A percentile compares a stretch with the other conserved stretches of the same genome.
These are phyloP conservation scores for Lineus longissimus DNA, from an alignment of 1,140 invertebrate species.

Conservation along the genomic window DNA sequence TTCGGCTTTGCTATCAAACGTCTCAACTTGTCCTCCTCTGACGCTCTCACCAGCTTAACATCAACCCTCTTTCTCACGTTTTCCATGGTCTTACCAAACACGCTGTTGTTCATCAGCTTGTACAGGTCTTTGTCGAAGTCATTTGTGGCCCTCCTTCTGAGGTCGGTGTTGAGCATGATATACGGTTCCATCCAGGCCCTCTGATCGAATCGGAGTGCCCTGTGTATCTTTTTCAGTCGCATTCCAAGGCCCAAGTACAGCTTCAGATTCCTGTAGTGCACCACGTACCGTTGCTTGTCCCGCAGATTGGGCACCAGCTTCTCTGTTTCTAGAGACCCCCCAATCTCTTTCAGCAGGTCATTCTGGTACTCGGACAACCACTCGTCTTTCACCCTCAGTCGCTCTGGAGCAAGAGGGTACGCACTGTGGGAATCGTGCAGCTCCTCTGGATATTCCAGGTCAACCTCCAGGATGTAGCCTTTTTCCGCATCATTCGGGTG, in stretches of 20 bases:
- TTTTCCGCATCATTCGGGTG: slow-evolving; percentile 42
- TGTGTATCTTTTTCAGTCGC: slow-evolving; percentile 21
- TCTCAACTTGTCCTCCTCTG: slow-evolving; percentile 9
- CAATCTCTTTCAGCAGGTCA: not conserved
- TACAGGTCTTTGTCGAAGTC: slow-evolving; percentile 54
- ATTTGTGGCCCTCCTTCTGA: slow-evolving; percentile 42
- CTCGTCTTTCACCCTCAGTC: slow-evolving; percentile 1
- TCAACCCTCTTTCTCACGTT: slow-evolving; percentile 45
- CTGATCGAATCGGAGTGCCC: slow-evolving; percentile 19
- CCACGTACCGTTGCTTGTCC: slow-evolving; percentile 23
- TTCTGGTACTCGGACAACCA: slow-evolving; percentile 12
- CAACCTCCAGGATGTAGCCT: slow-evolving; percentile 59
- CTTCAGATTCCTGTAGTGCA: slow-evolving; percentile 22
- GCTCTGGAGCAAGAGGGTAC: slow-evolving; percentile 55
- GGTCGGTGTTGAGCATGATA: slow-evolving; percentile 26
- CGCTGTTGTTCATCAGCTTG: slow-evolving; percentile 54
- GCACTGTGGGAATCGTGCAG: slow-evolving; percentile 58
- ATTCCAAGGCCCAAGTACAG: slow-evolving; percentile 19
- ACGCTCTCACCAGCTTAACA: slow-evolving; percentile 25
- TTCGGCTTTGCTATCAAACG: slow-evolving; percentile 43
- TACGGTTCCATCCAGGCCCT: slow-evolving; percentile 19
- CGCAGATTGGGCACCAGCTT: slow-evolving; percentile 25
- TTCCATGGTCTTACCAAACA: slow-evolving; percentile 56
- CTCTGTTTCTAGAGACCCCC: not conserved
- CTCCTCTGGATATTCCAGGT: slow-evolving; percentile 40